These are phyloP conservation scores for Tragelaphus strepsiceros DNA, from an alignment of 2,113 vertebrate species.

Conservation along the genomic window DNA sequence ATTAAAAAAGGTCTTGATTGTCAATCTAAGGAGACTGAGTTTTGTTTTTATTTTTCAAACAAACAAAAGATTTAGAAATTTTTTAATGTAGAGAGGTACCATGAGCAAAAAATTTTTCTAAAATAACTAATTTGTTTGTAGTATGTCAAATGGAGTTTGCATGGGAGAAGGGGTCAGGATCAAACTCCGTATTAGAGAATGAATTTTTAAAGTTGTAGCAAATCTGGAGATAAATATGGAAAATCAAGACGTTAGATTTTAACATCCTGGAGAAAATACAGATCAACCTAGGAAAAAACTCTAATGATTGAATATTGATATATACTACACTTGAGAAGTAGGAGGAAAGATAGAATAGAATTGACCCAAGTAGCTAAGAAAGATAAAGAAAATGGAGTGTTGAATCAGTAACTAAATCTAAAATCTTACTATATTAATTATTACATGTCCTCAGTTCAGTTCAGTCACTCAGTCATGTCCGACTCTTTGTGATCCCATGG, in stretches of 20 bases:
- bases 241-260: not conserved
- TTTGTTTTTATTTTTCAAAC: not conserved
- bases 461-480: not conserved
- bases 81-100: not conserved
- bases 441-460: not conserved
- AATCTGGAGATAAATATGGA: not conserved
- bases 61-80: not conserved
- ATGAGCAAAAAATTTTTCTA: not conserved
- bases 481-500: not conserved
- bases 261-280: slow-evolving; percentile 2
- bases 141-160: not conserved
- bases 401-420: not conserved
- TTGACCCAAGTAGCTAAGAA: not conserved
- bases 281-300: not conserved
- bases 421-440: not conserved
- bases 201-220: not conserved
- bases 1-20: not conserved
- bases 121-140: not conserved
- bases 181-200: not conserved
- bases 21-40: not conserved
- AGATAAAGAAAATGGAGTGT: not conserved
- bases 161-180: not conserved
- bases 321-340: not conserved
- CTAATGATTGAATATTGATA: not conserved
- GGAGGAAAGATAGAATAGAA: not conserved